Evolutionary conservation across 2,888 invertebrate species (phyloP).

Genomic region (Parasteatoda lunata): DNA sequence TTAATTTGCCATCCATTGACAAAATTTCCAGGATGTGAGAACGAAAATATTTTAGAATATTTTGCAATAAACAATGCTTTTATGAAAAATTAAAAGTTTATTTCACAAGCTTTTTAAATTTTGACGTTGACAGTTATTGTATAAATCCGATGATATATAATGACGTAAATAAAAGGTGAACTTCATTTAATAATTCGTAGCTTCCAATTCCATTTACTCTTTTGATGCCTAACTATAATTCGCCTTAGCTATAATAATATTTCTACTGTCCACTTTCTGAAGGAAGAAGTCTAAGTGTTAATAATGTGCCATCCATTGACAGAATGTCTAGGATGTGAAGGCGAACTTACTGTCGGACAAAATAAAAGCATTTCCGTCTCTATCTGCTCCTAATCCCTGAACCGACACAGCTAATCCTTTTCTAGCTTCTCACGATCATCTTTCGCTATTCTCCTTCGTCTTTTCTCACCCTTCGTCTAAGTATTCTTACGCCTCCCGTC

Average conservation of each 20-base stretch:
- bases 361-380: slow-evolving; percentile 65
- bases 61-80: too few relatives aligned
- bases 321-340: slow-evolving; percentile 9
- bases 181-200: too few relatives aligned
- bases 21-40: slow-evolving; percentile 6
- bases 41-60: slow-evolving; percentile 41
- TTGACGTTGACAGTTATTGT: too few relatives aligned
- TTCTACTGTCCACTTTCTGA: neutral
- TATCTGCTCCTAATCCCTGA: slow-evolving; percentile 46
- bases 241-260: too few relatives aligned
- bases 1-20: slow-evolving; percentile 54
- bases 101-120: too few relatives aligned
- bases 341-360: slow-evolving; percentile 44
- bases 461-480: slow-evolving; percentile 50
- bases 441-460: slow-evolving; percentile 50
- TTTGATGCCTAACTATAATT: too few relatives aligned
- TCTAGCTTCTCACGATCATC: slow-evolving; percentile 57
- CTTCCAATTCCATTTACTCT: too few relatives aligned
- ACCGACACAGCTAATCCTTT: slow-evolving; percentile 59
- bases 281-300: slow-evolving; percentile 28
- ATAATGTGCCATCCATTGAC: slow-evolving; percentile 58
- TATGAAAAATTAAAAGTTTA: too few relatives aligned
- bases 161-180: too few relatives aligned
- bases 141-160: too few relatives aligned
- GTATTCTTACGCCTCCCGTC: slow-evolving; percentile 17